Conservation (phyloP, 2,113 vertebrate genomes). For the Chamaea fasciata region DNA sequence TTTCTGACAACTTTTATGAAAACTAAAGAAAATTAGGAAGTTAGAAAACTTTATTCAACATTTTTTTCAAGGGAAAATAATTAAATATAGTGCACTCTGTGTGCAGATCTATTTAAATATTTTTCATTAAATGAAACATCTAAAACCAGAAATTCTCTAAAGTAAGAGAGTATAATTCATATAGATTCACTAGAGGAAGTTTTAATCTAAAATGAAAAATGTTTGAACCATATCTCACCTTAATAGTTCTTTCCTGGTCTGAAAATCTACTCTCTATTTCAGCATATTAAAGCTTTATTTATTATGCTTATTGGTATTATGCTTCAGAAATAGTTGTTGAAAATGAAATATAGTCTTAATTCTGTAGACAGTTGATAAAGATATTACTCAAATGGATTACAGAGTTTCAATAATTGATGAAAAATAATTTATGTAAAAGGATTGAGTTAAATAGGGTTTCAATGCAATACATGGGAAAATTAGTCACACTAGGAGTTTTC, state of each 20-base stretch:
- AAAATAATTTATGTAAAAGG: not conserved
- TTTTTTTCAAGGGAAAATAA: not conserved
- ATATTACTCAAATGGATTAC: not conserved
- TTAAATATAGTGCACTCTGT: not conserved
- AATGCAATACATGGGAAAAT: not conserved
- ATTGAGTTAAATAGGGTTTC: not conserved
- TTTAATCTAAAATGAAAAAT: not conserved
- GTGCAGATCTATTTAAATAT: not conserved
- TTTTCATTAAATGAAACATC: not conserved
- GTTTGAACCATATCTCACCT: not conserved
- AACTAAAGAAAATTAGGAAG: not conserved
- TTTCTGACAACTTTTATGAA: not conserved
- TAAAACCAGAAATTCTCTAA: not conserved
- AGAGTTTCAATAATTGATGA: not conserved
- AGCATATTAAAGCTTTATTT: not conserved
- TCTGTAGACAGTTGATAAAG: not conserved
- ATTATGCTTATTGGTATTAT: not conserved
- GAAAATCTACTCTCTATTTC: not conserved
- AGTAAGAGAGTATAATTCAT: not conserved
- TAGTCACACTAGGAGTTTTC: not conserved
- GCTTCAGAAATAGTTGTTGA: not conserved
- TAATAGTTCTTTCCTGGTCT: not conserved
- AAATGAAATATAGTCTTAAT: not conserved
- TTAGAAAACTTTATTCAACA: not conserved
- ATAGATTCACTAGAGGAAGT: not conserved